Percentiles rank a stretch among this genome's conserved stretches.
phyloP scores from a whole-genome alignment of 2,797 vertebrate species.

The Momotus momota region DNA sequence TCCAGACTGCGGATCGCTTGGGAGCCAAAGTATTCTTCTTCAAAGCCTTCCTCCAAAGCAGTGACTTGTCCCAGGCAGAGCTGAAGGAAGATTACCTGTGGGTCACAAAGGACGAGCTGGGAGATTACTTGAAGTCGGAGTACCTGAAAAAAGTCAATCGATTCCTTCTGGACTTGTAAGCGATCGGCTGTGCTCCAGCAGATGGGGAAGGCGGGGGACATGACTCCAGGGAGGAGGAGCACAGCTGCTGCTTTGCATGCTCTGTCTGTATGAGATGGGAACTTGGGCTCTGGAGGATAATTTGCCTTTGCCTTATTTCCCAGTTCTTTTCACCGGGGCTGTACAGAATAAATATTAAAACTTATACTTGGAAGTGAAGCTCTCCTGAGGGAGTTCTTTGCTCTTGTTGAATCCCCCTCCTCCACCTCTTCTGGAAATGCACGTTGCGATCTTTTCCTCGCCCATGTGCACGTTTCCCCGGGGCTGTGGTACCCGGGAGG shows the following conservation, averaged over 20 bases:
- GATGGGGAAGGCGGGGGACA: not conserved
- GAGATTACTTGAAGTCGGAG: constrained; percentile 86
- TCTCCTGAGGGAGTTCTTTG: constrained; percentile 44
- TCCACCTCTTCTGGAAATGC: not conserved
- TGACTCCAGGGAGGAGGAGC: not conserved
- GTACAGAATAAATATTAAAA: constrained; percentile 65
- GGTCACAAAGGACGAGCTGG: constrained; percentile 90
- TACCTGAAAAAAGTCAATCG: constrained; percentile 88
- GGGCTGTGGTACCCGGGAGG: not conserved
- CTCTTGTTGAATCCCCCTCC: constrained; percentile 28
- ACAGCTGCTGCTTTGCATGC: not conserved
- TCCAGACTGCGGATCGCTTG: constrained; percentile 79
- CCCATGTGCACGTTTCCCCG: not conserved
- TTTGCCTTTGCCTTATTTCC: constrained; percentile 39
- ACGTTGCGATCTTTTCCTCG: not conserved
- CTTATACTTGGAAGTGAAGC: not conserved
- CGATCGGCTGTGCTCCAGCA: not conserved
- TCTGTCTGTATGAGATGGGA: not conserved
- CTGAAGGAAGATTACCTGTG: constrained; percentile 80
- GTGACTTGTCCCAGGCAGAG: constrained; percentile 36
- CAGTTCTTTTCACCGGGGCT: not conserved
- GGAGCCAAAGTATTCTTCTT: constrained; percentile 97
- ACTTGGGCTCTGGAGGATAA: constrained; percentile 53
- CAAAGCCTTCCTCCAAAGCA: constrained; percentile 88
- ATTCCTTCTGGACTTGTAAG: constrained; percentile 86